Conservation (phyloP, 2,888 invertebrate species). For the Bellardia pandia region DNA sequence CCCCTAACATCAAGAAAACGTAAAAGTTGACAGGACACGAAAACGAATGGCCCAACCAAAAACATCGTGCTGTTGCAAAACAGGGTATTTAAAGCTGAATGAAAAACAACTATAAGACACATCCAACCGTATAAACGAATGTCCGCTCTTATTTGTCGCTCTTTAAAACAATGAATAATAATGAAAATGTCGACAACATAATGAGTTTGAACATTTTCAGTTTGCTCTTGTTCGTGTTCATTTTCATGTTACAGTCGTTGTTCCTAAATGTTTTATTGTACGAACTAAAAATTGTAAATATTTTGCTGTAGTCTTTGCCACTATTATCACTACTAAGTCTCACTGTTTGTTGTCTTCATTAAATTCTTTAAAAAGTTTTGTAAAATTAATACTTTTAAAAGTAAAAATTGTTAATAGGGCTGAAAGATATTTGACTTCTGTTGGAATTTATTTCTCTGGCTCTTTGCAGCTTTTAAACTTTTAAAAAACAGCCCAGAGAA, state of each 20-base stretch:
- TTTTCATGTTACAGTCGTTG: background rate
- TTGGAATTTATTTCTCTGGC: no score
- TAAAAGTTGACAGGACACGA: slow-evolving; percentile 3
- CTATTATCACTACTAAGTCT: background rate
- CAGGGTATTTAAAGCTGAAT: background rate
- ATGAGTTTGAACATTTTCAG: slow-evolving; percentile 30
- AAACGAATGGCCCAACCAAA: background rate
- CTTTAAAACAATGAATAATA: slow-evolving; percentile 47
- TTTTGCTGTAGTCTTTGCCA: background rate
- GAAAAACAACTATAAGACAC: background rate
- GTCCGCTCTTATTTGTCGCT: background rate
- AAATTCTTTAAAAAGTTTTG: background rate
- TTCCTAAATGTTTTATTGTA: slow-evolving; percentile 8
- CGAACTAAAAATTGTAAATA: slow-evolving; percentile 7
- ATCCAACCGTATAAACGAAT: background rate
- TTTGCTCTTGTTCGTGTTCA: background rate
- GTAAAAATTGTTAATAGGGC: background rate
- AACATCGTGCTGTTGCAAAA: background rate
- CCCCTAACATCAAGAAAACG: slow-evolving; percentile 6
- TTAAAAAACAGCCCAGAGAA: no score
- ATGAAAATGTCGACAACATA: slow-evolving; percentile 57
- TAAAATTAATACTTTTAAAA: background rate
- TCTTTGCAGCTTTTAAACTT: background rate
- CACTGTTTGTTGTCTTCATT: background rate
- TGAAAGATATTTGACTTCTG: background rate